Base-by-base conservation (phyloP, 2,888 invertebrate genomes). In the Dorcus hopei region DNA sequence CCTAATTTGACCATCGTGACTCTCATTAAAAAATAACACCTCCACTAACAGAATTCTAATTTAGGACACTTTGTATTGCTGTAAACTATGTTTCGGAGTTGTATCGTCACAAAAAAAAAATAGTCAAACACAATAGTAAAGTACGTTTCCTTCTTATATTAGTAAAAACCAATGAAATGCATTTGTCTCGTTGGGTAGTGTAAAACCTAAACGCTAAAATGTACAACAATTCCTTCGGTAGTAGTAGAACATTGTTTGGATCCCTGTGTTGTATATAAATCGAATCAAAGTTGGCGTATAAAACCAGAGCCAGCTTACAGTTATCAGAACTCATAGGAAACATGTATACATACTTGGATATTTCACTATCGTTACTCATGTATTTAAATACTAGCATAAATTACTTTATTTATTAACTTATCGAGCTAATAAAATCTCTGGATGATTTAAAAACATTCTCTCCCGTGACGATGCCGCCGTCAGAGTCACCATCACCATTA, bases 341-440 rank as follows among this genome's bases (percentile, higher is more conserved):
- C 75, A 75, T 74, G 74, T 75, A 75, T 75, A 74, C 73, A 74
- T 73, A 70, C 68, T 71, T 72, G 71, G 70, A 74, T 75, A 74
- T 71, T 73, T 70, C 66, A 66, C 73, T 75, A 75, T 74, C 69
- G 70, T 75, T 75, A 74, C 68, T 74, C 70, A 72, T 67, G 62
- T 68, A 73, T 70, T 76, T 77, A 76, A 74, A 77, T 74, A 75
- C 77, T 77, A 76, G 72, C 73, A 76, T 76, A 76, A 77, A 74
- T 77, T 76, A 75, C 73, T 73, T 72, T 70, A 68, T 72, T 72
- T 69, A 66, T 70, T 64, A 69, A 71, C 72, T 74, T 74, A 74
- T 70, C 64, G 61, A 70, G 65, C 69, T 72, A 72, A 71, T 58
- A 62, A 64, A 62, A 62, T 58, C 51, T 63, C 59, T 57, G 61